phyloP scores from a whole-genome alignment of 2,797 vertebrate genomes.

The Alosa sapidissima region DNA sequence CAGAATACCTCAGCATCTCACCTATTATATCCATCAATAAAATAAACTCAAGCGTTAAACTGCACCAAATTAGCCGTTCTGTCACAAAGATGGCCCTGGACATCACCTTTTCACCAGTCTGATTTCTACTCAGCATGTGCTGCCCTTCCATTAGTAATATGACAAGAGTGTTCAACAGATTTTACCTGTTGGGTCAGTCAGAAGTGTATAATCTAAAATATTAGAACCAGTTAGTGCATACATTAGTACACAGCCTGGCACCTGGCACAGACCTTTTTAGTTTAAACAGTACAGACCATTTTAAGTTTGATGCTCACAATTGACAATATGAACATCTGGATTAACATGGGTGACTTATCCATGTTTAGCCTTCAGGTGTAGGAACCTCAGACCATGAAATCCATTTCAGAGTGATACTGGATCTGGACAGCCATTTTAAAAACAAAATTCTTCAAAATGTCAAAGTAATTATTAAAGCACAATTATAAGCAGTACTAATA shows the following conservation, averaged over 20 bases:
- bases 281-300: background rate
- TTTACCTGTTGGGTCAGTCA: background rate
- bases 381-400: background rate
- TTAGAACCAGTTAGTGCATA: background rate
- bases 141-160: background rate
- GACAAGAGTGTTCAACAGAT: no score
- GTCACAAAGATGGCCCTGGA: background rate
- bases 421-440: background rate
- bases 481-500: background rate
- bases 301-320: background rate
- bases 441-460: background rate
- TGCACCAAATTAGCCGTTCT: background rate
- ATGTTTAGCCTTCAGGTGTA: background rate
- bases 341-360: background rate
- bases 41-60: no score
- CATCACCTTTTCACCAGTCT: background rate
- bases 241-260: background rate
- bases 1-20: background rate
- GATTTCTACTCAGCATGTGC: background rate
- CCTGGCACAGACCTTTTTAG: background rate
- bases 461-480: background rate
- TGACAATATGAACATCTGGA: background rate
- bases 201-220: background rate
- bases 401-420: constrained; percentile 10
- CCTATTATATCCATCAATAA: background rate